Percentiles rank a stretch among this genome's conserved stretches.
These are phyloP conservation scores for Cebus imitator DNA, from an alignment of 2,113 vertebrate genomes.

Conservation along the genomic window DNA sequence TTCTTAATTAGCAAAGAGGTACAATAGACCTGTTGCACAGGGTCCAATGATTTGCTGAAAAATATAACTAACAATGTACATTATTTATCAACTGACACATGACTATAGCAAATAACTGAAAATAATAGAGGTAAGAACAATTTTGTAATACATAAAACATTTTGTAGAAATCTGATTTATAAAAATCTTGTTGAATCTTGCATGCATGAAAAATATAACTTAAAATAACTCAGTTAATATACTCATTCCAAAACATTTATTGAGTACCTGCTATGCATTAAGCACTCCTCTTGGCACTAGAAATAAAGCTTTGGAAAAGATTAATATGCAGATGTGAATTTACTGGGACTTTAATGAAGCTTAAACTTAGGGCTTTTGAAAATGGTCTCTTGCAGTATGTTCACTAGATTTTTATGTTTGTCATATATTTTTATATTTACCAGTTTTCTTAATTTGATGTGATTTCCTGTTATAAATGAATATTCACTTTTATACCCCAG, in stretches of 20 bases:
- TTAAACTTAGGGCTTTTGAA: not conserved
- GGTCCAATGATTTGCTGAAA: not conserved
- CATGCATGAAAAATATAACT: not conserved
- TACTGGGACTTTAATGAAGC: not conserved
- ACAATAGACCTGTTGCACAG: not conserved
- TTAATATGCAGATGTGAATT: not conserved
- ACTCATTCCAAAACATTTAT: constrained; percentile 14
- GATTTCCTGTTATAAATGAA: constrained; percentile 8
- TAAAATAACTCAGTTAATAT: not conserved
- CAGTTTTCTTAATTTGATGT: not conserved
- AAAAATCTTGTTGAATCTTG: not conserved
- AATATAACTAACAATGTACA: not conserved
- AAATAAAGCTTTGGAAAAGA: not conserved
- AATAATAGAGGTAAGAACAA: not conserved
- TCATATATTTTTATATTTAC: not conserved
- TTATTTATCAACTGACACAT: constrained; percentile 26
- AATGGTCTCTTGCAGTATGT: not conserved
- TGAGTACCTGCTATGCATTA: not conserved
- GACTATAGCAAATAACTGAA: not conserved
- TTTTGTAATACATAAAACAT: not conserved
- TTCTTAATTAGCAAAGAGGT: not conserved
- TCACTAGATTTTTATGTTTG: not conserved
- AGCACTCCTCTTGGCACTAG: not conserved
- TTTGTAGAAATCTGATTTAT: not conserved
- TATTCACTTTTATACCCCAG: not conserved